Conservation (phyloP, 92 coral and sea anemone species). For the Porites evermanni region DNA sequence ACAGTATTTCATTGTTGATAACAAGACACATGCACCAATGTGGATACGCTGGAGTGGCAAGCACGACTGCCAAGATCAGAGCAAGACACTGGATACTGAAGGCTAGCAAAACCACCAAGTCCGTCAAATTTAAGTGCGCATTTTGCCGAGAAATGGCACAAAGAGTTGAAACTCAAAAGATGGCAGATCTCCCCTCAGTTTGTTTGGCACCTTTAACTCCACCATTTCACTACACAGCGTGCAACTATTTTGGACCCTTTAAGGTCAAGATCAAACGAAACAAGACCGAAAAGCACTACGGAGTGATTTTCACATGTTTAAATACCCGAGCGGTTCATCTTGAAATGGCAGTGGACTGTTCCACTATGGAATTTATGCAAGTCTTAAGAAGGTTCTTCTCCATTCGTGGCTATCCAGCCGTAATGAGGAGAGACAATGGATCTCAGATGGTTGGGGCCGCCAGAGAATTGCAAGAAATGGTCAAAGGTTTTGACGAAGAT, state of each 20-base stretch:
- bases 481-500: slow-evolving; percentile 18
- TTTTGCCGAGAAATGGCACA: slow-evolving; percentile 39
- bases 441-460: slow-evolving; percentile 55
- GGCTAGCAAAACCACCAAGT: slow-evolving; percentile 48
- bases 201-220: slow-evolving; percentile 60
- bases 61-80: slow-evolving; percentile 52
- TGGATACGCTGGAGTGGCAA: slow-evolving; percentile 58
- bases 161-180: slow-evolving; percentile 53
- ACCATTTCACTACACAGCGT: slow-evolving; percentile 61
- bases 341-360: slow-evolving; percentile 45
- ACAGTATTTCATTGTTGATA: background rate
- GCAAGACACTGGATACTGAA: slow-evolving; percentile 62
- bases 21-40: slow-evolving; percentile 16
- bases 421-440: slow-evolving; percentile 55
- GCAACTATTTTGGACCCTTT: slow-evolving; percentile 65
- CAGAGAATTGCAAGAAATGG: slow-evolving; percentile 53
- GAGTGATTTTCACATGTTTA: slow-evolving; percentile 54
- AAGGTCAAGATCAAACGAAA: slow-evolving; percentile 45
- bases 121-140: slow-evolving; percentile 49
- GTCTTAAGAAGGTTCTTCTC: slow-evolving; percentile 54
- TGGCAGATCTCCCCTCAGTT: slow-evolving; percentile 57
- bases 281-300: slow-evolving; percentile 61
- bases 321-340: slow-evolving; percentile 67
- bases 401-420: slow-evolving; percentile 48
- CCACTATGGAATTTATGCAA: slow-evolving; percentile 53